Base-by-base conservation (phyloP, 2,797 vertebrate genomes). In the Microctenopoma lineatum region DNA sequence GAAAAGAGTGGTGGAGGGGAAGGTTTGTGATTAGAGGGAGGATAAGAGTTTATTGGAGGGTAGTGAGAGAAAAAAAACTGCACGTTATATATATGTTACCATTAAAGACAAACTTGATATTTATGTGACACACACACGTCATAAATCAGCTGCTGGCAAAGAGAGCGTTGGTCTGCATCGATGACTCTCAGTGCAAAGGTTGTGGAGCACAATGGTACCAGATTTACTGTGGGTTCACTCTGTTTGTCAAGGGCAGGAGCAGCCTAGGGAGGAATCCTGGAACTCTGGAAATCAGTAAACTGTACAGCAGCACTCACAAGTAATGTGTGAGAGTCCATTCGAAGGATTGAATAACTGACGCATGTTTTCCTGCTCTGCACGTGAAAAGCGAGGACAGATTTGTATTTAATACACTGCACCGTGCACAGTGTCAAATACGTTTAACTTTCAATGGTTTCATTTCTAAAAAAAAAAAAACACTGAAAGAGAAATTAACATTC, bases 181-280 rank as follows among this genome's bases (percentile, higher is more conserved):
- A 61, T 44, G 60, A 63, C 54, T 80, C 70, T 81, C 71, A 86
- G 83, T 85, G 67, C 69, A 73, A 59, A 62, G 70, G 44, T 13
- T 76, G 59, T 45, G 27, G 59, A 39, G 73, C 68, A 85, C 74
- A 84, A 85, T 65, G 75, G 57, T 61, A 57, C 34, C 52, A 83
- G 81, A 83, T 91, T 84, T 88, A 88, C 69, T 66, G 54, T 81
- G 77, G 88, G 71, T 90, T 92, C 86, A 75, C 63, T 81, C 65
- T 89, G 92, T 95, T 94, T 94, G 85, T 90, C 77, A 80, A 95
- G 61, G 93, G 93, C 77, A 85, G 83, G 83, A 81, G 85, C 45
- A 46, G 41, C 72, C 50, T 53, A 65, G 60, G 58, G 57, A 81
- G 66, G 79, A 76, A 86, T 85, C 61, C 61, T 59, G 61, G 75